Evolutionary conservation across 2,888 invertebrate species (phyloP).

Genomic region (Chloroclystis v-ata): DNA sequence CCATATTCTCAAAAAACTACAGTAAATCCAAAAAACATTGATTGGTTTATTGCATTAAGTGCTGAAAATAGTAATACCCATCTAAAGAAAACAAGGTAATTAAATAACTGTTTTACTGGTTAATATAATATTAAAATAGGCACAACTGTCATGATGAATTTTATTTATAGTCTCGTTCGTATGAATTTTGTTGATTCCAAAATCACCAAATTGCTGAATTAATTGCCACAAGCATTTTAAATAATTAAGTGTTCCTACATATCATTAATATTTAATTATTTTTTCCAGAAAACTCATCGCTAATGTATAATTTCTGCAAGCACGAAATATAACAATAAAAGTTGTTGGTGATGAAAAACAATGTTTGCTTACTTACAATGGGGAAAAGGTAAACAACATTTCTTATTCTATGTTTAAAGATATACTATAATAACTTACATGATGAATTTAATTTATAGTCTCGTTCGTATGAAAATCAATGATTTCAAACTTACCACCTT

Average conservation of each 20-base stretch:
- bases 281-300: neutral
- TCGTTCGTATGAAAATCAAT: slow-evolving; percentile 48
- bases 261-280: neutral
- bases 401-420: no score
- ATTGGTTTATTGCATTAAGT: no score
- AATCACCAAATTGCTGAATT: slow-evolving; percentile 17
- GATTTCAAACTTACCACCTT: slow-evolving; percentile 45
- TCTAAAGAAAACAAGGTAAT: neutral
- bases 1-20: no score
- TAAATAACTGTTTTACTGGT: neutral
- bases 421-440: neutral
- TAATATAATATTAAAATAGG: no score
- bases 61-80: no score
- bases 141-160: neutral
- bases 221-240: neutral
- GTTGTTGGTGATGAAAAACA: slow-evolving; percentile 46
- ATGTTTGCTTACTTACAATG: no score
- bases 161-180: slow-evolving; percentile 5
- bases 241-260: no score
- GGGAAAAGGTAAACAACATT: neutral
- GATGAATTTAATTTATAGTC: neutral
- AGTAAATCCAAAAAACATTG: no score
- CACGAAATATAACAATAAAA: slow-evolving; percentile 59
- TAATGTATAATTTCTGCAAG: no score
- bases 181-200: slow-evolving; percentile 20